phyloP scores from a whole-genome alignment of 2,888 invertebrate species.

The Ceriagrion tenellum region DNA sequence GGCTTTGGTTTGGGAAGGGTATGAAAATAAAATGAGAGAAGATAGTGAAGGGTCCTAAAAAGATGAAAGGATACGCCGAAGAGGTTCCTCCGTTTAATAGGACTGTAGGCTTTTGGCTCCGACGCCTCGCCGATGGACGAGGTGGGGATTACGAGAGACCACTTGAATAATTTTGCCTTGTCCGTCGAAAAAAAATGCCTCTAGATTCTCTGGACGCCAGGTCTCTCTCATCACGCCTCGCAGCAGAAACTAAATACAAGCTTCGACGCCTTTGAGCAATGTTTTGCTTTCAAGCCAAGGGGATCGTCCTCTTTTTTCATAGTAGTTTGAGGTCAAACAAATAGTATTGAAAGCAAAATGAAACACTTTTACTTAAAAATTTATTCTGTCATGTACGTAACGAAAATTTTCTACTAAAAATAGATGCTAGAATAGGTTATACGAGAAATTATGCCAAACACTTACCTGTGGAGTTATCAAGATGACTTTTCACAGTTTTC shows the following conservation, averaged over 20 bases:
- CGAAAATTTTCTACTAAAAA: too few relatives aligned
- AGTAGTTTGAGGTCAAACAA: too few relatives aligned
- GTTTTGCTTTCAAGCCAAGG: background rate
- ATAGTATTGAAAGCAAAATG: too few relatives aligned
- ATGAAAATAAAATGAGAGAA: background rate
- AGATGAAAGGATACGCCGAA: background rate
- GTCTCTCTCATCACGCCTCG: background rate
- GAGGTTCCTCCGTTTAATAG: background rate
- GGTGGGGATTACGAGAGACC: background rate
- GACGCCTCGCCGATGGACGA: background rate
- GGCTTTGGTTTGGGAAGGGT: slow-evolving; percentile 1
- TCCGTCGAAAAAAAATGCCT: background rate
- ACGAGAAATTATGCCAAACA: too few relatives aligned
- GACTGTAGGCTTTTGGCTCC: background rate
- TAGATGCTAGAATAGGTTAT: too few relatives aligned
- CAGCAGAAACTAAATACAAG: background rate
- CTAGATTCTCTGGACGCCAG: background rate
- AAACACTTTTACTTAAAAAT: too few relatives aligned
- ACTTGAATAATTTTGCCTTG: background rate
- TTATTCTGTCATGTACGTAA: too few relatives aligned
- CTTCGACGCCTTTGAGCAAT: background rate
- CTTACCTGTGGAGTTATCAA: too few relatives aligned
- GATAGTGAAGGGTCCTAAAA: background rate
- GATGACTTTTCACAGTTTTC: too few relatives aligned
- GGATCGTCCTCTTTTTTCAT: too few relatives aligned